Evolutionary conservation across 2,888 invertebrate genomes (phyloP).

Genomic region (Drosophila sordidula): DNA sequence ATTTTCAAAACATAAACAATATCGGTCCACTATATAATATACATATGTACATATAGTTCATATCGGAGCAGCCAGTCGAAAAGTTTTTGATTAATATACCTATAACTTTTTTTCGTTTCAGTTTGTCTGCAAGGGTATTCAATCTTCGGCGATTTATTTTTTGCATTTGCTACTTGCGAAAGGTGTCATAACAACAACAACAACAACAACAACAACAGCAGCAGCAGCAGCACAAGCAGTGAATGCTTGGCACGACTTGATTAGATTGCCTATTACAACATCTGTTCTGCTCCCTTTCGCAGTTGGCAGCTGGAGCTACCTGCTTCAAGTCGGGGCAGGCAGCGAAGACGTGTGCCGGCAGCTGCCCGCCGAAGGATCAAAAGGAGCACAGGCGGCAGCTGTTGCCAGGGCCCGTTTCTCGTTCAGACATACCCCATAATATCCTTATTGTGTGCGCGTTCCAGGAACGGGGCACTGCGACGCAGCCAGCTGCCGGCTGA

Average conservation of each 20-base stretch:
- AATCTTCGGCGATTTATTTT: constrained; percentile 10
- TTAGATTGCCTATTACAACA: constrained; percentile 66
- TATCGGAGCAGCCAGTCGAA: too few species aligned
- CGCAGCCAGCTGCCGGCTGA: constrained; percentile 54
- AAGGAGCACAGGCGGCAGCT: constrained; percentile 42
- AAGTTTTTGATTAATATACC: too few species aligned
- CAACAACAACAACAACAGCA: constrained; percentile 29
- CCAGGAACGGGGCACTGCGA: constrained; percentile 52
- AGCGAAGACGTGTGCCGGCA: constrained; percentile 71
- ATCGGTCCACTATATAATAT: too few species aligned
- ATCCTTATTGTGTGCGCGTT: constrained; percentile 43
- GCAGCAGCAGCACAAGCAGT: not conserved
- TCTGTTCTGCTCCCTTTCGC: constrained; percentile 45
- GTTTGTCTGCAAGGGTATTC: not conserved
- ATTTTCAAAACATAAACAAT: too few species aligned
- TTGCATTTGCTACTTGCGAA: constrained; percentile 65
- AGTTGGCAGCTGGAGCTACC: constrained; percentile 44
- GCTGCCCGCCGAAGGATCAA: constrained; percentile 67
- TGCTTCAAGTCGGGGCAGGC: constrained; percentile 47
- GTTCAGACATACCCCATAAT: not conserved
- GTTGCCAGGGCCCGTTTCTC: constrained; percentile 22
- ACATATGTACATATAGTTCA: too few species aligned
- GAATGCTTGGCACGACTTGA: constrained; percentile 28
- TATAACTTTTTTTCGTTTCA: not conserved
- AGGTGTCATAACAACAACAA: constrained; percentile 72